Conservation (phyloP, 53 echinoderm and acorn worm genomes). For the Hippasteria phrygiana region DNA sequence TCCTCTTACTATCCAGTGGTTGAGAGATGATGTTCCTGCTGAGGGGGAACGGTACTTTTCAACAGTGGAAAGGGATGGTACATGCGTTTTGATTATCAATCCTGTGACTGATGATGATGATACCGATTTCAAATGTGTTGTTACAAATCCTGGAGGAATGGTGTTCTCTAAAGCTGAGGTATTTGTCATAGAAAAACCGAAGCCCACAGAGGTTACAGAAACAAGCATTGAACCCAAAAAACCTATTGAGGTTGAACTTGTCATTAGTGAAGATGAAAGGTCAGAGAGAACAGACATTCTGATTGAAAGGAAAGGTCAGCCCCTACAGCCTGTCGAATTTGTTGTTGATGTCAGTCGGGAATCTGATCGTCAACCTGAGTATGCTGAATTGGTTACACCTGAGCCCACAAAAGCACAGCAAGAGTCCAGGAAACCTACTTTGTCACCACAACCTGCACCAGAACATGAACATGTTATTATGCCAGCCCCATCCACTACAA, state of each 20-base stretch:
- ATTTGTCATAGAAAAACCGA: slow-evolving; percentile 69
- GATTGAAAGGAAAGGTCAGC: slow-evolving; percentile 76
- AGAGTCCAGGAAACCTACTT: slow-evolving; percentile 37
- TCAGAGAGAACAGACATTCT: slow-evolving; percentile 68
- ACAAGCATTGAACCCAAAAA: slow-evolving; percentile 39
- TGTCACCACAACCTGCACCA: slow-evolving; percentile 40
- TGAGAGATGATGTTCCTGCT: slow-evolving; percentile 74
- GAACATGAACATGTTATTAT: slow-evolving; percentile 44
- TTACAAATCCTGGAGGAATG: slow-evolving; percentile 83
- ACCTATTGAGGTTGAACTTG: slow-evolving; percentile 40
- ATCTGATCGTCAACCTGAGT: slow-evolving; percentile 47
- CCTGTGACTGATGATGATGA: slow-evolving; percentile 89
- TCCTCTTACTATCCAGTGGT: slow-evolving; percentile 76
- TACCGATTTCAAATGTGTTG: slow-evolving; percentile 89
- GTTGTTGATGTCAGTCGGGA: slow-evolving; percentile 65
- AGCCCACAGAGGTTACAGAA: slow-evolving; percentile 59
- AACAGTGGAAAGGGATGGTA: slow-evolving; percentile 79
- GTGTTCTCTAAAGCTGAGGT: slow-evolving; percentile 86
- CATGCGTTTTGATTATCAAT: slow-evolving; percentile 83
- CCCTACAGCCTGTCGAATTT: slow-evolving; percentile 78
- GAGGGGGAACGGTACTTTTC: slow-evolving; percentile 77
- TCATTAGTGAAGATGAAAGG: slow-evolving; percentile 38
- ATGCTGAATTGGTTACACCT: slow-evolving; percentile 46
- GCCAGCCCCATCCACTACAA: not conserved
- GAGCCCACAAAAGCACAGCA: slow-evolving; percentile 18